Evolutionary conservation across 2,797 vertebrate genomes (phyloP).

Genomic region (Hirundo rustica): DNA sequence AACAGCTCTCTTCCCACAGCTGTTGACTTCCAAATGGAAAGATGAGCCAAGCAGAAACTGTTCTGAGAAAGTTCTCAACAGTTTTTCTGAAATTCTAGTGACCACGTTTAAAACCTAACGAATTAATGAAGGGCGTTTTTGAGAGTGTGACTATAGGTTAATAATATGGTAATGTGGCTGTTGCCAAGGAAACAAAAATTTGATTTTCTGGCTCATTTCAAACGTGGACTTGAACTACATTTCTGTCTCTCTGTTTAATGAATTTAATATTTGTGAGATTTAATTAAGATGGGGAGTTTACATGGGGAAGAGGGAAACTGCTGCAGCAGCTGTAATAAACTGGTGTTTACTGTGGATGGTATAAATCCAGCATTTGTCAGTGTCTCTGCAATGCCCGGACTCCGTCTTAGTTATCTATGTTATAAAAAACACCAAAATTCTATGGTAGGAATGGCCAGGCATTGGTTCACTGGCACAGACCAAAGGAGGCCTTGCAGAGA

Average conservation of each 20-base stretch:
- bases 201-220: constrained; percentile 15
- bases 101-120: background rate
- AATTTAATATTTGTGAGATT: constrained; percentile 26
- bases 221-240: constrained; percentile 11
- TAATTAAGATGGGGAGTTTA: constrained; percentile 2
- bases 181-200: background rate
- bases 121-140: background rate
- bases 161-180: background rate
- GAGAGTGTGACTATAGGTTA: background rate
- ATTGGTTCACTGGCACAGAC: background rate
- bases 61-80: background rate
- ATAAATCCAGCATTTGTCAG: background rate
- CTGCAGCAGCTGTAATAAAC: background rate
- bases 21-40: background rate
- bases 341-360: background rate
- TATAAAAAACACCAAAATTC: background rate
- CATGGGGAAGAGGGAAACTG: background rate
- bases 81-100: background rate
- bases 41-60: background rate
- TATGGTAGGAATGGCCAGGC: background rate
- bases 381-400: background rate
- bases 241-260: constrained; percentile 19
- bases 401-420: background rate
- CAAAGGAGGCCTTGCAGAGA: background rate
- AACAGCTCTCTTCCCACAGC: background rate